These are phyloP conservation scores for Euplexia lucipara DNA, from an alignment of 2,888 invertebrate genomes.

Conservation along the genomic window DNA sequence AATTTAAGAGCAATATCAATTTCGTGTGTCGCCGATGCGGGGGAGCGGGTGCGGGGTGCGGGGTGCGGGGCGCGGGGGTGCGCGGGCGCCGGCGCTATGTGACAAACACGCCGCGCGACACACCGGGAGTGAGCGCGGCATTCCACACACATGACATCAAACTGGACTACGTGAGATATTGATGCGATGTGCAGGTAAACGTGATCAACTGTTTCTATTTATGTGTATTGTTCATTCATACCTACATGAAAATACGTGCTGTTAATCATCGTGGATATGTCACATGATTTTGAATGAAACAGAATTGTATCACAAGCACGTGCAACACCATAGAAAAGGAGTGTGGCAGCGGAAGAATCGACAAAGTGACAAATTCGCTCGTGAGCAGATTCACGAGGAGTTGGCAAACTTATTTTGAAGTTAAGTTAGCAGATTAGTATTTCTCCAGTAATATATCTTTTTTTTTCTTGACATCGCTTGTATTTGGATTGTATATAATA, in stretches of 20 bases:
- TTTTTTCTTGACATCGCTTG: no score
- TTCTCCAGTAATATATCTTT: no score
- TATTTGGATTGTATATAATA: no score
- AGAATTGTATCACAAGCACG: neutral
- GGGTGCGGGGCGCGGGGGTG: conserved; percentile 9
- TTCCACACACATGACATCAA: conserved; percentile 9
- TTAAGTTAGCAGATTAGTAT: no score
- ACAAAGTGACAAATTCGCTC: no score
- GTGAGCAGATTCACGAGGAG: no score
- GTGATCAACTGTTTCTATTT: conserved; percentile 1
- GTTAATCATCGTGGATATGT: conserved; percentile 20
- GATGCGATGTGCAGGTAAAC: neutral
- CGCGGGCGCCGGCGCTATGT: conserved; percentile 74
- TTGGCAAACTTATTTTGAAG: no score
- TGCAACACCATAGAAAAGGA: no score
- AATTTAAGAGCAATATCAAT: conserved; percentile 70
- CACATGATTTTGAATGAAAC: conserved; percentile 11
- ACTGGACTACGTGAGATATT: conserved; percentile 5
- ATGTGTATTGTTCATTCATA: neutral
- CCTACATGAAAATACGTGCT: neutral
- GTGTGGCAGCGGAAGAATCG: no score
- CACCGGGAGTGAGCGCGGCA: conserved; percentile 49
- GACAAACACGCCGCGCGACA: conserved; percentile 44
- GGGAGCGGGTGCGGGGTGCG: neutral
- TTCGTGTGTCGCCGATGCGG: conserved; percentile 51